Percentiles rank a stretch among this genome's conserved stretches.
Evolutionary conservation across 2,888 invertebrate species (phyloP).

Genomic region (Parnassius orleans): DNA sequence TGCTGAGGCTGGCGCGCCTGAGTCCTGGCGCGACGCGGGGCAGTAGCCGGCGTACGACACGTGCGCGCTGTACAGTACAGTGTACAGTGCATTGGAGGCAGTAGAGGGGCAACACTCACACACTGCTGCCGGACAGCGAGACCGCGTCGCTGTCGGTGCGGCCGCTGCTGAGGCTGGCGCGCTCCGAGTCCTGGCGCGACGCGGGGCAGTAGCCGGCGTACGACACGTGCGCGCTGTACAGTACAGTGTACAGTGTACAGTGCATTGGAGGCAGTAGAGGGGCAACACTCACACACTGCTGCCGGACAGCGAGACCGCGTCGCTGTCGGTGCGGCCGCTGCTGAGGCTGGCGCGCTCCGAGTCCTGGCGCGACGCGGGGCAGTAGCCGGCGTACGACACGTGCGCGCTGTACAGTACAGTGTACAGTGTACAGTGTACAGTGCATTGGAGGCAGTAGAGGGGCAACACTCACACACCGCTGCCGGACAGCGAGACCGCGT

Average conservation of each 20-base stretch:
- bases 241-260: neutral
- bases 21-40: constrained; percentile 96
- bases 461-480: constrained; percentile 91
- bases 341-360: constrained; percentile 97
- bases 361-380: constrained; percentile 96
- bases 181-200: constrained; percentile 96
- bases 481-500: constrained; percentile 93
- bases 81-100: too few species aligned
- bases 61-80: constrained; percentile 79
- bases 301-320: constrained; percentile 93
- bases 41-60: constrained; percentile 93
- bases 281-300: constrained; percentile 91
- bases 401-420: constrained; percentile 78
- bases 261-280: too few species aligned
- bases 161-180: constrained; percentile 95
- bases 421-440: neutral
- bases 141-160: constrained; percentile 95
- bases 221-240: constrained; percentile 86
- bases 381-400: constrained; percentile 92
- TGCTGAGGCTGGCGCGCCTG: constrained; percentile 96
- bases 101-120: constrained; percentile 85
- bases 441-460: too few species aligned
- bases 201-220: constrained; percentile 96
- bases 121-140: constrained; percentile 93
- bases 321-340: constrained; percentile 95